Base-by-base conservation (phyloP, 2,888 invertebrate genomes). In the Brenthis hecate region DNA sequence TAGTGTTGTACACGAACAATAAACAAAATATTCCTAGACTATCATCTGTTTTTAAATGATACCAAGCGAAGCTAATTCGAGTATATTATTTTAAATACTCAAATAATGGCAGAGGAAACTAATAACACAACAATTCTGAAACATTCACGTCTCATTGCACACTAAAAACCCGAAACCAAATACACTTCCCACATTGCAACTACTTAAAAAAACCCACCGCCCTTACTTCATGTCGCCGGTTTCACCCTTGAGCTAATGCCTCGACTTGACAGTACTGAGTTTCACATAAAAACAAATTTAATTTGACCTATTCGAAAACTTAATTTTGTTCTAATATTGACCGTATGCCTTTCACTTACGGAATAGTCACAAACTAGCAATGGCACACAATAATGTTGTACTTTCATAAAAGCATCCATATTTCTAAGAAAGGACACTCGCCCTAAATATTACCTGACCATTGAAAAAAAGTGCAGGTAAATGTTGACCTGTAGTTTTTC, bases 401-500 rank as follows among this genome's bases (percentile, higher is more conserved):
- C 77, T 69, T 62, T 73, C 73, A 74, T 77, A 75, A 78, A 77
- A 77, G 77, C 76, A 73, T 72, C 73, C 73, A 71, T 73, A 71
- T 73, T 85, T 85, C 86, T 73, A 50, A 75, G 85, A 86, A 85
- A 83, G 83, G 82, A 81, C 80, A 77, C 66, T 75, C 76, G 73
- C 74, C 80, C 79, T 77, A 76, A 75, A 77, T 83, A 43, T 43
- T 43, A 78, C 78, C 85, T 86, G 84, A 83, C 84, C 82, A 76
- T 77, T 77, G 70, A 43, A 77, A 84, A 85, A 82, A 80, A 63
- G 56, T 74, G 69, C 77, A 81, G 80, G 83, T 86, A 75, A 75
- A 85, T 83, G 36, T 82, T 83, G 85, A 85, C 85, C 88, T 85
- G 81, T 81, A 81, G 80, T 79, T 80, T 80, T 76, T 76, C 72